A percentile compares a stretch with the other conserved stretches of the same genome.
Conservation (phyloP, 2,888 invertebrate species). For the Acrocera orbiculus region DNA sequence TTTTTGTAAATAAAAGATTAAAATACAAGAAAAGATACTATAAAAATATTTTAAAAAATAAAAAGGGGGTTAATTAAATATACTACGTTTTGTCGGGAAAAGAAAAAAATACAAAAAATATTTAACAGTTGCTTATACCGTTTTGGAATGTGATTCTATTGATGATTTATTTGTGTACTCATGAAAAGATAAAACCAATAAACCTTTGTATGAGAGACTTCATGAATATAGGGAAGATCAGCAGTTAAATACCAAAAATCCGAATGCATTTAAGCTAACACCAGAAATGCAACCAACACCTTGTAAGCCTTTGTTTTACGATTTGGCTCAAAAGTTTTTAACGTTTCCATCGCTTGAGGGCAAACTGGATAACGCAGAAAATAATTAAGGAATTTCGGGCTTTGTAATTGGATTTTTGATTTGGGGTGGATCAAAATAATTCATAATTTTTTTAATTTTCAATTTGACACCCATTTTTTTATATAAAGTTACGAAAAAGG, state of each 20-base stretch:
- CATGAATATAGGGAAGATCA: slow-evolving; percentile 82
- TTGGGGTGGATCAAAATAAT: too few relatives aligned
- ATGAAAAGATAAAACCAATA: slow-evolving; percentile 32
- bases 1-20: slow-evolving; percentile 65
- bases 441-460: too few relatives aligned
- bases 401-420: slow-evolving; percentile 89
- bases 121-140: slow-evolving; percentile 69
- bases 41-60: slow-evolving; percentile 44
- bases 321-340: slow-evolving; percentile 86
- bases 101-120: too few relatives aligned
- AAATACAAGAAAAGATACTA: slow-evolving; percentile 77
- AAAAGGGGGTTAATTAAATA: too few relatives aligned
- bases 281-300: slow-evolving; percentile 81
- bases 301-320: slow-evolving; percentile 95
- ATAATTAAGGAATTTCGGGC: slow-evolving; percentile 59
- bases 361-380: slow-evolving; percentile 47
- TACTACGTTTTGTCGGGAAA: too few relatives aligned
- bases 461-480: too few relatives aligned
- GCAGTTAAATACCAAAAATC: slow-evolving; percentile 59
- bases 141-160: slow-evolving; percentile 54
- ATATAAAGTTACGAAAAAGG: too few relatives aligned
- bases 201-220: slow-evolving; percentile 66
- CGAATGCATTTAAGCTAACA: slow-evolving; percentile 72
- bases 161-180: slow-evolving; percentile 37
- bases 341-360: slow-evolving; percentile 62